Evolutionary conservation across 2,888 invertebrate genomes (phyloP).

Genomic region (Tenodera sinensis): DNA sequence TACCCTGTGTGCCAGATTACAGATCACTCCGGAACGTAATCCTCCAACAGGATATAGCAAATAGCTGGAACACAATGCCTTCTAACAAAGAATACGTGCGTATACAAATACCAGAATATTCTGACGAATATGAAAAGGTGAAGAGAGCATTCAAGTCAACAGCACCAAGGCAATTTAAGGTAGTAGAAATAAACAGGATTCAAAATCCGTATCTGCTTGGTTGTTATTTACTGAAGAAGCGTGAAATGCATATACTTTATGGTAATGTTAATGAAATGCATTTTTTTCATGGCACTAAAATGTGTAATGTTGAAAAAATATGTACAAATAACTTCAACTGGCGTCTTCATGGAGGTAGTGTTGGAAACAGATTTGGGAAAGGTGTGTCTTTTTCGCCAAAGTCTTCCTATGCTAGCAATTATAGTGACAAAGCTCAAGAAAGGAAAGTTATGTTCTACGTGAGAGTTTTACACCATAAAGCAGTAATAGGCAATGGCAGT

Average conservation of each 20-base stretch:
- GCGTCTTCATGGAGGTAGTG: background rate
- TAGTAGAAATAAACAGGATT: background rate
- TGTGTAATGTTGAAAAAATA: background rate
- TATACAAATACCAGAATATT: background rate
- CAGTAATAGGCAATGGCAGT: slow-evolving; percentile 32
- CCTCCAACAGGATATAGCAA: background rate
- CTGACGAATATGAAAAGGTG: background rate
- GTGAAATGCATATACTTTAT: background rate
- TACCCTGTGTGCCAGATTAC: background rate
- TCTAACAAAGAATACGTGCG: background rate
- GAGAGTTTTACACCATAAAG: slow-evolving; percentile 34
- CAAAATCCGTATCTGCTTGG: background rate
- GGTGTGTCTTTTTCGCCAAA: background rate
- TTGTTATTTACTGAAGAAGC: background rate
- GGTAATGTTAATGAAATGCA: background rate
- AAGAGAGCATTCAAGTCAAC: background rate
- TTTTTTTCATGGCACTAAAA: background rate
- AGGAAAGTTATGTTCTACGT: slow-evolving; percentile 38
- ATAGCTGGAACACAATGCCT: background rate
- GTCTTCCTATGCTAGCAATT: background rate
- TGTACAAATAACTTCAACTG: slow-evolving; percentile 2
- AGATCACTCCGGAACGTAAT: background rate
- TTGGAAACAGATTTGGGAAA: background rate
- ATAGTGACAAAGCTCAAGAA: background rate
- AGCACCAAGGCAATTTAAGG: background rate